These are phyloP conservation scores for Apteryx owenii DNA, from an alignment of 2,113 vertebrate species.

Conservation along the genomic window DNA sequence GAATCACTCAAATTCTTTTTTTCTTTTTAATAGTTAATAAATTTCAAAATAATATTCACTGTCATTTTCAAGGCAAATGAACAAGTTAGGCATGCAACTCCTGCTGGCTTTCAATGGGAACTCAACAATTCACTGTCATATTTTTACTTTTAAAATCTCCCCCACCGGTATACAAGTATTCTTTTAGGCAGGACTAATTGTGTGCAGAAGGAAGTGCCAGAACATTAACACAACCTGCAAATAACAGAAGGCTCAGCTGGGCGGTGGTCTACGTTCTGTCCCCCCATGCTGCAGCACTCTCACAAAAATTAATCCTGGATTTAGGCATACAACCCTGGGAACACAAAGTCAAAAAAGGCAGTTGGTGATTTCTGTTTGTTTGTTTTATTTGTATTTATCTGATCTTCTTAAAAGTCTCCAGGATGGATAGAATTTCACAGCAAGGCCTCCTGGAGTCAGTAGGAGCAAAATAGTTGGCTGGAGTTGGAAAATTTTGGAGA, in stretches of 20 bases:
- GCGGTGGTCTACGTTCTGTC: not conserved
- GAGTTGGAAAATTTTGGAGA: not conserved
- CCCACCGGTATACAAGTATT: not conserved
- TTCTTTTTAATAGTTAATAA: conserved; percentile 8
- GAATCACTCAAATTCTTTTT: not conserved
- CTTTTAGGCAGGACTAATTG: not conserved
- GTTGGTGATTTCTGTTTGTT: not conserved
- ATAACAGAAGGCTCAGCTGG: conserved; percentile 18
- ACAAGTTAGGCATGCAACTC: not conserved
- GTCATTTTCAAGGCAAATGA: not conserved
- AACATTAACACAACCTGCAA: not conserved
- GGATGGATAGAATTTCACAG: not conserved
- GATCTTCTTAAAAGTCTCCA: not conserved
- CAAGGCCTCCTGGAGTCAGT: not conserved
- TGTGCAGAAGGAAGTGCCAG: not conserved
- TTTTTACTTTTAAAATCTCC: conserved; percentile 12
- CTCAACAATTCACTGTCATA: conserved; percentile 26
- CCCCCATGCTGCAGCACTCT: not conserved
- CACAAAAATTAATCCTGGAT: not conserved
- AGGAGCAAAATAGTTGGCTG: not conserved
- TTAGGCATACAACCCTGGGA: not conserved
- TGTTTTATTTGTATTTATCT: conserved; percentile 22
- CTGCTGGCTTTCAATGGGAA: conserved; percentile 36
- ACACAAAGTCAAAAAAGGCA: not conserved
- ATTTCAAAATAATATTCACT: conserved; percentile 12